Percentiles rank a stretch among this genome's conserved stretches.
Conservation (phyloP, 2,888 invertebrate genomes). For the Drosophila diplacantha region DNA sequence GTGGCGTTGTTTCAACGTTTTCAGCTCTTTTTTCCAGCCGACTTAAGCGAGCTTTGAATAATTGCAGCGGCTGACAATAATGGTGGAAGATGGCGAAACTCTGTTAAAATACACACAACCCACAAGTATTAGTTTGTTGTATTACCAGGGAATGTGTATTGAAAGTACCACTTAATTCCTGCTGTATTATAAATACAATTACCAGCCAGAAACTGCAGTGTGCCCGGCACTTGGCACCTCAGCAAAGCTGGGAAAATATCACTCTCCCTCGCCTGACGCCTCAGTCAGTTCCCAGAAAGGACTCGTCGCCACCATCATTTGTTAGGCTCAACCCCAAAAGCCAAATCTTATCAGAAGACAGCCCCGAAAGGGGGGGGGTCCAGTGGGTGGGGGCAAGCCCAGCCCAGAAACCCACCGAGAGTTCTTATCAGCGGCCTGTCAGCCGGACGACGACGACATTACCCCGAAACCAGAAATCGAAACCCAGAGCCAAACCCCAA, state of each 20-base stretch:
- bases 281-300: neutral
- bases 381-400: conserved; percentile 19
- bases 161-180: too few relatives aligned
- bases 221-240: neutral
- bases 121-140: neutral
- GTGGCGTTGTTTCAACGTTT: neutral
- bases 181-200: neutral
- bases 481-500: neutral
- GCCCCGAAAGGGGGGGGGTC: conserved; percentile 11
- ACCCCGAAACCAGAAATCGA: conserved; percentile 18
- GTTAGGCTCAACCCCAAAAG: conserved; percentile 49
- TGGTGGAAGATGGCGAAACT: conserved; percentile 2
- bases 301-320: conserved; percentile 44
- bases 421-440: conserved; percentile 61
- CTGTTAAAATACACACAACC: neutral
- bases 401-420: conserved; percentile 47
- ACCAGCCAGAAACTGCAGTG: too few relatives aligned
- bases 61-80: conserved; percentile 25
- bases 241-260: neutral
- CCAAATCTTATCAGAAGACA: conserved; percentile 54
- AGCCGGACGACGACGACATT: conserved; percentile 42
- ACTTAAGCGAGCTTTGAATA: conserved; percentile 22
- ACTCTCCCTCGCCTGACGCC: neutral
- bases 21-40: neutral
- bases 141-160: too few relatives aligned